A percentile compares a stretch with the other conserved stretches of the same genome.
phyloP scores from a whole-genome alignment of 2,113 vertebrate genomes.

The Heterocephalus glaber region DNA sequence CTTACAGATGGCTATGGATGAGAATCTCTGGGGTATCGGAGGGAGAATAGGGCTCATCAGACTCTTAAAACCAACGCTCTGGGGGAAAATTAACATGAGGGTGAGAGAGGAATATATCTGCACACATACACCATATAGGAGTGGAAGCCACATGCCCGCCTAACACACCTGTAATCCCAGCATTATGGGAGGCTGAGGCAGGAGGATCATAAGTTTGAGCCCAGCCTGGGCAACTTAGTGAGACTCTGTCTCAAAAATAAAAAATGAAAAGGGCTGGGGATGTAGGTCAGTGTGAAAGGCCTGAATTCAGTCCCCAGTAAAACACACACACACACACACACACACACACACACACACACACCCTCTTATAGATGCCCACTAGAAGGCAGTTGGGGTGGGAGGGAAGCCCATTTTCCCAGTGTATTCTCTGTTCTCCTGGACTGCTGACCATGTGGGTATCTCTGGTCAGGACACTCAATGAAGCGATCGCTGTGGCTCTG shows the following conservation, averaged over 20 bases:
- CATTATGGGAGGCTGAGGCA: background rate
- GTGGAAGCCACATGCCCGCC: background rate
- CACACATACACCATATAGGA: fast-evolving
- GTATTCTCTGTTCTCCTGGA: too few relatives aligned
- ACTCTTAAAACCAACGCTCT: background rate
- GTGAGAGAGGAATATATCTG: background rate
- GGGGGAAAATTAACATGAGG: background rate
- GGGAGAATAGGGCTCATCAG: background rate
- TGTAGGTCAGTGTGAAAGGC: background rate
- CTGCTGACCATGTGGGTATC: background rate
- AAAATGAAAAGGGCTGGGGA: background rate
- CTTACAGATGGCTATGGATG: background rate
- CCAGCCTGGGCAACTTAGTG: background rate
- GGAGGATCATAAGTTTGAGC: background rate
- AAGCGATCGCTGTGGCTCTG: background rate
- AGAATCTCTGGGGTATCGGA: background rate
- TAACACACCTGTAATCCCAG: background rate
- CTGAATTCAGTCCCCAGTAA: background rate
- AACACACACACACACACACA: background rate
- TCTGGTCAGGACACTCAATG: background rate
- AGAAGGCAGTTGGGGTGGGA: background rate
- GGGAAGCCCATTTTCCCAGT: background rate
- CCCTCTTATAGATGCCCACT: background rate
- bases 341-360: background rate
- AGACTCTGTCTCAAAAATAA: background rate